Conservation (phyloP, 1,140 invertebrate genomes). For the Halyomorpha halys region DNA sequence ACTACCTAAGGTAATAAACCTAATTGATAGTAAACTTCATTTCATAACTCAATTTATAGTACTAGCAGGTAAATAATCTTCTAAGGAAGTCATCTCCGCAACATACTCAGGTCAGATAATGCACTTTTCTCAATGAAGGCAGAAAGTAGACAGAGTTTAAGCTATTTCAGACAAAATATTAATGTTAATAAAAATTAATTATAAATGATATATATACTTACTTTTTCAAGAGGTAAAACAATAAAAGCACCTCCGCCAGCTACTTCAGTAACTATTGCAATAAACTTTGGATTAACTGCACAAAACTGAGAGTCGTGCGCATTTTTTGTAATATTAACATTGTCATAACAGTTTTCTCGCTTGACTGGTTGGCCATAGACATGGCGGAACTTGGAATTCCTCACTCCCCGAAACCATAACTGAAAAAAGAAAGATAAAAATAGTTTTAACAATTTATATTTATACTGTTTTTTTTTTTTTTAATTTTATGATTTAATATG, state of each 20-base stretch:
- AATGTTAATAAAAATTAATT: not conserved
- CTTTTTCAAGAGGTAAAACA: constrained; percentile 78
- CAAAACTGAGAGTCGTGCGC: constrained; percentile 87
- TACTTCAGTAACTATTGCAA: constrained; percentile 87
- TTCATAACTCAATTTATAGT: no score
- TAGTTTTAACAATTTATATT: no score
- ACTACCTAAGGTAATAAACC: no score
- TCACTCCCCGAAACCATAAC: constrained; percentile 72
- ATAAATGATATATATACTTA: constrained; percentile 41
- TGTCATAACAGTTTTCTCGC: constrained; percentile 82
- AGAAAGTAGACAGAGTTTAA: no score
- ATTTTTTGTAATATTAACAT: constrained; percentile 84
- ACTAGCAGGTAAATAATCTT: no score
- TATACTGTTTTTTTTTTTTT: no score
- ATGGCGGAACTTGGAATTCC: constrained; percentile 84
- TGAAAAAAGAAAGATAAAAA: constrained; percentile 38
- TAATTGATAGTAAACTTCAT: no score
- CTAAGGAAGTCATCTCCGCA: not conserved
- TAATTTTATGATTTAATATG: no score
- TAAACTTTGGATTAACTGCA: constrained; percentile 87
- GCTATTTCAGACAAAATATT: no score
- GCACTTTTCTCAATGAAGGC: no score
- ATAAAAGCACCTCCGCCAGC: constrained; percentile 88
- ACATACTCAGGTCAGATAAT: no score
- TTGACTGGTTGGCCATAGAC: constrained; percentile 83